Evolutionary conservation across 2,797 vertebrate species (phyloP), one percentile per base, ranked within the genome.

Genomic region (Microchirus variegatus): DNA sequence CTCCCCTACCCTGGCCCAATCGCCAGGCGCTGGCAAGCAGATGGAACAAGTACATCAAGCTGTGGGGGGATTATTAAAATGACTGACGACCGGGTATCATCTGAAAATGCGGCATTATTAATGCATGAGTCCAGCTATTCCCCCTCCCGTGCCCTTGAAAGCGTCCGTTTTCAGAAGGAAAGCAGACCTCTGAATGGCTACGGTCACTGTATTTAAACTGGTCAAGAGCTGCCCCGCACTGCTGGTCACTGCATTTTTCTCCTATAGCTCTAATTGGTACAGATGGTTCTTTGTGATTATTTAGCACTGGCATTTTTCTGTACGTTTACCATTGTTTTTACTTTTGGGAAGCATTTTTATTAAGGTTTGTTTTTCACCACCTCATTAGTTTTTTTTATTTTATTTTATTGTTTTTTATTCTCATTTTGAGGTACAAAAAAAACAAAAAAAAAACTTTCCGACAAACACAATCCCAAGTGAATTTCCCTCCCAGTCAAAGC

Each of bases 1-100:
- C 82, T 86, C 78, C 73, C 85, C n/a, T n/a, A 80, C 89, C 87
- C 77, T 41, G 77, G 83, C 77, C 86, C 87, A 84, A 83, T 80
- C 91, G 81, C 87, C 78, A 88, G 88, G 89, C 87, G 80, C 87
- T 87, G 87, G 89, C 61, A 90, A 94, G 92, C 93, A 94, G 93
- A 94, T 94, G 93, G 93, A 94, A 93, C 89, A 93, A 93, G 93
- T 91, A 90, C 90, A 93, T 93, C 93, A 94, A 94, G 92, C 93
- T 93, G 93, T 93, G 92, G 92, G 92, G 92, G 91, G 94, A 93
- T 93, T 93, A 94, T 93, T 93, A 93, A 93, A 93, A 94, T 93
- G 93, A 94, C 91, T 93, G 92, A 93, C 91, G 93, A 94, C 89
- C 91, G 89, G 79, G 84, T 92, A 92, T 93, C 93, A 89, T 91